These are phyloP conservation scores for Ammodytes marinus DNA, from an alignment of 2,113 vertebrate genomes.

Conservation along the genomic window DNA sequence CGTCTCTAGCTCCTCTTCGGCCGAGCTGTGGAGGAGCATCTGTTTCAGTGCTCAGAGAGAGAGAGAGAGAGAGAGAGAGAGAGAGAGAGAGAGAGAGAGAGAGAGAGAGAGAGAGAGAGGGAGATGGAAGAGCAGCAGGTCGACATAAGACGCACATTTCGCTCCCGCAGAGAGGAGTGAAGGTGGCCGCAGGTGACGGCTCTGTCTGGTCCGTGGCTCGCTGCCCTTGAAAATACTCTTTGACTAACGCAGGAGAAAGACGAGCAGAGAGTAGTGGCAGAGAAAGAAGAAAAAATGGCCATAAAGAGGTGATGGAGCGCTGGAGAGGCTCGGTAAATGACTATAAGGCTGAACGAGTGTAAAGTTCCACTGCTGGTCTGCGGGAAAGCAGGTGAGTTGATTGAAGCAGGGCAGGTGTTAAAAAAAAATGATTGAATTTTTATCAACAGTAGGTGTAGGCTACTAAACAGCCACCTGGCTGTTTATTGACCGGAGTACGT, in stretches of 20 bases:
- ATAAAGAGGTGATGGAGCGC: slow-evolving; percentile 58
- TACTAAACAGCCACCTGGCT: neutral
- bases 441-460: neutral
- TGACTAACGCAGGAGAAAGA: slow-evolving; percentile 35
- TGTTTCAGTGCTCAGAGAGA: slow-evolving; percentile 38
- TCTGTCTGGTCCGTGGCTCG: neutral
- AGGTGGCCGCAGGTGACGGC: slow-evolving; percentile 35
- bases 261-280: neutral
- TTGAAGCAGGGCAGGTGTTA: neutral
- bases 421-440: neutral
- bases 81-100: too few relatives aligned
- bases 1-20: slow-evolving; percentile 23
- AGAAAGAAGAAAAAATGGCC: slow-evolving; percentile 35
- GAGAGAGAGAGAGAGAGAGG: too few relatives aligned
- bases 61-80: too few relatives aligned
- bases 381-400: slow-evolving; percentile 61
- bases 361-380: slow-evolving; percentile 53
- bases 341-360: slow-evolving; percentile 40
- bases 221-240: slow-evolving; percentile 47
- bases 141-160: slow-evolving; percentile 27
- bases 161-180: slow-evolving; percentile 28
- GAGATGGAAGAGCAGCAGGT: slow-evolving; percentile 55
- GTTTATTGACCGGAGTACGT: slow-evolving; percentile 2
- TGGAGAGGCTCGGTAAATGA: slow-evolving; percentile 56
- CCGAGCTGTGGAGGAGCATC: slow-evolving; percentile 50